Evolutionary conservation across 1,140 invertebrate species (phyloP).

Genomic region (Hypsibius dujardini): DNA sequence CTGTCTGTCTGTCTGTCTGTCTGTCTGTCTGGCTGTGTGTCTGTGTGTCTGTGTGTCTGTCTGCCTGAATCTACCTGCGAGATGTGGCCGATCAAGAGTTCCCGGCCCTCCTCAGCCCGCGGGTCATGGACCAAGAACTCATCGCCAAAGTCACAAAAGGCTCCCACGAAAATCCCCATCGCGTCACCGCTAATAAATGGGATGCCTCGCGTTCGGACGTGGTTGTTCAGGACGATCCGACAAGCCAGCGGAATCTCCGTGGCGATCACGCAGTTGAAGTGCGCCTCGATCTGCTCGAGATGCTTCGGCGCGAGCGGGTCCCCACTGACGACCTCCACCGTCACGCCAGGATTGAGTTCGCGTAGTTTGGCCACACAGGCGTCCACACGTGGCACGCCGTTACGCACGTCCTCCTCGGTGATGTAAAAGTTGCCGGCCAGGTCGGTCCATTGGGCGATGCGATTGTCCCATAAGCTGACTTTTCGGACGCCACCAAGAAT

Average conservation of each 20-base stretch:
- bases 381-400: slow-evolving; percentile 24
- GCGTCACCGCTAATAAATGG: slow-evolving; percentile 33
- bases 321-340: slow-evolving; percentile 26
- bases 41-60: no score
- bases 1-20: no score
- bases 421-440: slow-evolving; percentile 6
- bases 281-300: slow-evolving; percentile 29
- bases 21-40: no score
- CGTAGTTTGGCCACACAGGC: not conserved
- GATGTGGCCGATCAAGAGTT: slow-evolving; percentile 31
- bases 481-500: not conserved
- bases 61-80: slow-evolving; percentile 32
- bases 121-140: slow-evolving; percentile 32
- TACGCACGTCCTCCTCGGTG: not conserved
- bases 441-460: slow-evolving; percentile 23
- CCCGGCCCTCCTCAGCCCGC: slow-evolving; percentile 32
- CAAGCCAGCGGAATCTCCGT: slow-evolving; percentile 28
- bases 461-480: slow-evolving; percentile 9
- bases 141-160: slow-evolving; percentile 34
- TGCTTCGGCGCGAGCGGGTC: slow-evolving; percentile 25
- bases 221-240: slow-evolving; percentile 30
- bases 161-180: slow-evolving; percentile 31
- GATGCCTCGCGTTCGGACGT: slow-evolving; percentile 28
- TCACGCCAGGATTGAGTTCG: slow-evolving; percentile 32
- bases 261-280: slow-evolving; percentile 29